Evolutionary conservation across 2,113 vertebrate species (phyloP), one percentile per base, ranked within the genome.

Genomic region (Rhinolophus ferrumequinum): DNA sequence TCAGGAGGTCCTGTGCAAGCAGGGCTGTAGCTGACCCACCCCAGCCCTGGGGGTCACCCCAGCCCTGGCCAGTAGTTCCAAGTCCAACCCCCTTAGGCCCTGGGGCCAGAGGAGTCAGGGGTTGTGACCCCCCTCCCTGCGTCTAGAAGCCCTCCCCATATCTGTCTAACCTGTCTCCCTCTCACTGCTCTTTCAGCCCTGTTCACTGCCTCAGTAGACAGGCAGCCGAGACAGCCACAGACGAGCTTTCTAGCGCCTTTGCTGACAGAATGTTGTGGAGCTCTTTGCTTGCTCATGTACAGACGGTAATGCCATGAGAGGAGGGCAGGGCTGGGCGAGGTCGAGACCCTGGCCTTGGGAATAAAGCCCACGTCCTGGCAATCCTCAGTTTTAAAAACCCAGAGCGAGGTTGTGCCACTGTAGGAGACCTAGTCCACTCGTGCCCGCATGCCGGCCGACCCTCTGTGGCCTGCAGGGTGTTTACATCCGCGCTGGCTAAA

Each of bases 221-320:
- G 80, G 73, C 79, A 80, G 93, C 30, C 44, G 4, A 66, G 89
- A 75, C 58, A 62, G 76, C 67, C 84, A 33, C 62, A 62, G 77
- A 6, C 16, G 73, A 54, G 18, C 95, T 56, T 69, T 58, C 73
- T 95, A 41, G 22, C 70, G 79, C 90, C 52, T 67, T 69, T 58
- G 88, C 96, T 96, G 90, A 97, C 69, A 91, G 62, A 94, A 93
- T 88, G 80, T 85, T 97, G 88, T 72, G 84, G 94, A 85, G 33
- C 67, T 67, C 77, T 97, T 28, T 95, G 72, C 92, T 95, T 72
- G 35, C 95, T 96, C 38, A 33, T 95, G 76, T 94, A 64, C 47
- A 94, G 88, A 92, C 75, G 81, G 95, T 97, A 97, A 96, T 93
- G 19, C 85, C 83, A 58, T 22, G 1, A 2, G 69, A 66, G 35